phyloP scores from a whole-genome alignment of 2,797 vertebrate species.

The Sebastolobus alascanus region DNA sequence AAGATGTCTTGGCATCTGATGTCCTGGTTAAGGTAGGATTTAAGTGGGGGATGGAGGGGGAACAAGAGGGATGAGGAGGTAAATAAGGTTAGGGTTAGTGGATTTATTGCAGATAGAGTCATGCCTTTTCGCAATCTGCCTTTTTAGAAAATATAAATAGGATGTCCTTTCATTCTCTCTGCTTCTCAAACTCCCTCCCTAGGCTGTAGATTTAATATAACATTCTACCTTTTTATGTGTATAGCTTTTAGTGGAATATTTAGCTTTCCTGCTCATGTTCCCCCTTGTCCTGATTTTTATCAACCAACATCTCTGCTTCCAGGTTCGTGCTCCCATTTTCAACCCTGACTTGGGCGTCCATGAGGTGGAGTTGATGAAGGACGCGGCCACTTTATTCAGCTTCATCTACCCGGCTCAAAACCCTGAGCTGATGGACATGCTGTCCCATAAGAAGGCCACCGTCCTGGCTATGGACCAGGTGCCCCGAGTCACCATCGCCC shows the following conservation, averaged over 20 bases:
- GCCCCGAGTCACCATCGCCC: slow-evolving; percentile 89
- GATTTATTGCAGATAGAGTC: background rate
- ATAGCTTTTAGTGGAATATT: background rate
- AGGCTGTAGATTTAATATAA: background rate
- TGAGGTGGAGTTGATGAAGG: slow-evolving; percentile 85
- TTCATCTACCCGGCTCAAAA: slow-evolving; percentile 89
- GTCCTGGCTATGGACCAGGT: slow-evolving; percentile 90
- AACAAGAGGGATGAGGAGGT: background rate
- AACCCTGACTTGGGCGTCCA: slow-evolving; percentile 82
- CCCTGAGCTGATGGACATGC: slow-evolving; percentile 83
- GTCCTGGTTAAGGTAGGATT: slow-evolving; percentile 83
- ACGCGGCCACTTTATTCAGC: slow-evolving; percentile 83
- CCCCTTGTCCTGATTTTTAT: background rate
- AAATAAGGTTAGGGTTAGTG: background rate
- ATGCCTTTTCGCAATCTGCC: background rate
- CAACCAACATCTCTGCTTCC: background rate
- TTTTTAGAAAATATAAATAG: background rate
- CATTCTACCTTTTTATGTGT: background rate
- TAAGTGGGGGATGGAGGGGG: slow-evolving; percentile 12
- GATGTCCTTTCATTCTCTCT: background rate
- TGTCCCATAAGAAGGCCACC: slow-evolving; percentile 83
- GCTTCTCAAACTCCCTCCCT: background rate
- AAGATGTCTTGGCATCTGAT: slow-evolving; percentile 83
- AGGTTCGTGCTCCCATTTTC: slow-evolving; percentile 88
- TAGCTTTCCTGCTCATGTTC: background rate